These are phyloP conservation scores for Alectura lathami DNA, from an alignment of 2,113 vertebrate species.

Conservation along the genomic window DNA sequence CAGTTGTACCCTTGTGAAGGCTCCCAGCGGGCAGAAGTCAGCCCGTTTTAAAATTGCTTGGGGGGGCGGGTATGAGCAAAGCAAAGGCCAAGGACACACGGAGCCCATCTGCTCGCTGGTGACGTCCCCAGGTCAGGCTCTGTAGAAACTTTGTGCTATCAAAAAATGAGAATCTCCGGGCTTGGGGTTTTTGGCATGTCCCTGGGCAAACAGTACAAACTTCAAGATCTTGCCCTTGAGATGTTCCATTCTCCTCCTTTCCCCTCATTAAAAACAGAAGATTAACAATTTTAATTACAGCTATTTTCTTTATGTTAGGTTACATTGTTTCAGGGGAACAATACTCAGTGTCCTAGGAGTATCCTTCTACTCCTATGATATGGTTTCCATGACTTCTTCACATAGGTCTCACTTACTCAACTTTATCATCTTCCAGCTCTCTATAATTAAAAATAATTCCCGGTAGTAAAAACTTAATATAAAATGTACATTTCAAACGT, in stretches of 20 bases:
- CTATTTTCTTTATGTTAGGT: slow-evolving; percentile 61
- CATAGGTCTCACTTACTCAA: slow-evolving; percentile 58
- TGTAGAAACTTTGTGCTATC: background rate
- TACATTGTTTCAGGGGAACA: slow-evolving; percentile 32
- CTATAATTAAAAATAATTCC: slow-evolving; percentile 72
- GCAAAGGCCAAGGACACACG: background rate
- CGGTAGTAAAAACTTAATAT: slow-evolving; percentile 47
- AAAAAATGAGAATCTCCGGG: background rate
- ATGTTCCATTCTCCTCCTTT: background rate
- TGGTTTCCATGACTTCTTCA: slow-evolving; percentile 53
- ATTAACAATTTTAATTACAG: slow-evolving; percentile 68
- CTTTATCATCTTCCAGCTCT: slow-evolving; percentile 42
- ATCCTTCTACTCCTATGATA: slow-evolving; percentile 32
- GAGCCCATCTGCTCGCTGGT: background rate
- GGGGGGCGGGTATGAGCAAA: background rate
- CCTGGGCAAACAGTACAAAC: background rate
- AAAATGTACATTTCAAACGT: slow-evolving; percentile 40
- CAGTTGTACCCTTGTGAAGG: background rate
- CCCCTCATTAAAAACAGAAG: slow-evolving; percentile 40
- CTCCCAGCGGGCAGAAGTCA: background rate
- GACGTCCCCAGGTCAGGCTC: background rate
- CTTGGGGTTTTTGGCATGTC: background rate
- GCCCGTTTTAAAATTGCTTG: background rate
- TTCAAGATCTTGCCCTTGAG: background rate
- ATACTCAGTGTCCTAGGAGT: slow-evolving; percentile 50